Base-by-base conservation (phyloP, 2,797 vertebrate genomes). In the Scyliorhinus canicula region DNA sequence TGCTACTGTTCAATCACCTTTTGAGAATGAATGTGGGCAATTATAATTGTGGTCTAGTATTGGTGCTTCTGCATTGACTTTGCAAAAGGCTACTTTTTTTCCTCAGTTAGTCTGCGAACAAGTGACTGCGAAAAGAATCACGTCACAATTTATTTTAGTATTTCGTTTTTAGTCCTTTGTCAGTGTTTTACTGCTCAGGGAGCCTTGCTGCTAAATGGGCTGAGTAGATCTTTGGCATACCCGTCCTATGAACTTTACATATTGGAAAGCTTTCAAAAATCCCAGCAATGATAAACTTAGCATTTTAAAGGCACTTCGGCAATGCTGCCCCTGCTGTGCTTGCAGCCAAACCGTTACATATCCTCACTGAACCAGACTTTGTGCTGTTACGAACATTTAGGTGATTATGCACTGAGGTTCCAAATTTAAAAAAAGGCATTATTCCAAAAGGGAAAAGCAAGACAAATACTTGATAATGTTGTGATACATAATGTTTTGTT, bases 211-310 rank as follows among this genome's bases (percentile, higher is more conserved):
- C 71, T n/a, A 74, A 74, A n/a, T 14, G 26, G 67, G 35, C 35
- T 74, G 11, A 67, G 31, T 57, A 35, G 85, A 88, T 88, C 52
- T 57, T 88, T 88, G 88, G 21, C n/a, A 44, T 44, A 35, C 8
- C 57, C 9, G 21, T 9, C 57, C 57, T 65, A 91, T 65, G 44
- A 91, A 65, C 88, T 65, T 91, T 24, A 63, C 86, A 90, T 9
- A 21, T 44, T 91, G 88, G 88, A 91, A 11, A 91, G 26, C n/a
- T 11, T 65, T 65, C 88, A 91, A 91, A 65, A 44, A 91, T 91
- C 60, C 57, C n/a, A 65, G 88, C 88, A 91, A 91, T 91, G 88
- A 91, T 91, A 91, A 91, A 91, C 60, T 47, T 82, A 24, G 1
- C 57, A 65, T 63, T 63, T 91, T 91, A 60, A 84, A 44, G 57